These are phyloP conservation scores for Notocelia uddmanniana DNA, from an alignment of 2,888 invertebrate species.

Conservation along the genomic window DNA sequence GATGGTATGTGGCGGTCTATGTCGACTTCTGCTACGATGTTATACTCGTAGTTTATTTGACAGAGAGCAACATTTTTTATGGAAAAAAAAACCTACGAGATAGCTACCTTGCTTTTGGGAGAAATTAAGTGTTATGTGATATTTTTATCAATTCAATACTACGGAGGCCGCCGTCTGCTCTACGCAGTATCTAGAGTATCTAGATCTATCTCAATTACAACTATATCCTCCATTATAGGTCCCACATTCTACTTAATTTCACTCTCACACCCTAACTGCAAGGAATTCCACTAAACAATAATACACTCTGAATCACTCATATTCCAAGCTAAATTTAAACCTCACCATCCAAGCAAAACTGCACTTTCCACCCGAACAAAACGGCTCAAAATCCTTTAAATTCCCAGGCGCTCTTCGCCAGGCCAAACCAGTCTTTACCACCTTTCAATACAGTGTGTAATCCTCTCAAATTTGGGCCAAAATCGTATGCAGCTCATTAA, in stretches of 20 bases:
- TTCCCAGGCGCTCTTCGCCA: not conserved
- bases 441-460: not conserved
- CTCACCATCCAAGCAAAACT: not conserved
- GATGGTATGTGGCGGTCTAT: too few species aligned
- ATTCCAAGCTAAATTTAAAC: constrained; percentile 16
- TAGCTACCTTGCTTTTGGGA: too few species aligned
- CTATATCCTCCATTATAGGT: not conserved
- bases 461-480: not conserved
- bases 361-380: not conserved
- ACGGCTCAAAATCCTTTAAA: not conserved
- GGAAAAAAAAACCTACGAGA: too few species aligned
- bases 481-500: constrained; percentile 17
- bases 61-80: too few species aligned
- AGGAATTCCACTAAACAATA: constrained; percentile 28
- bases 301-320: constrained; percentile 10
- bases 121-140: too few species aligned
- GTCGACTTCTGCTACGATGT: too few species aligned
- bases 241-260: constrained; percentile 8
- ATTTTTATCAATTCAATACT: too few species aligned
- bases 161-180: not conserved
- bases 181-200: not conserved
- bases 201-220: not conserved
- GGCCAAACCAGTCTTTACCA: not conserved
- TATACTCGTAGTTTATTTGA: too few species aligned
- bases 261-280: constrained; percentile 10